These are phyloP conservation scores for Apantesis nais DNA, from an alignment of 2,888 invertebrate species.

Conservation along the genomic window DNA sequence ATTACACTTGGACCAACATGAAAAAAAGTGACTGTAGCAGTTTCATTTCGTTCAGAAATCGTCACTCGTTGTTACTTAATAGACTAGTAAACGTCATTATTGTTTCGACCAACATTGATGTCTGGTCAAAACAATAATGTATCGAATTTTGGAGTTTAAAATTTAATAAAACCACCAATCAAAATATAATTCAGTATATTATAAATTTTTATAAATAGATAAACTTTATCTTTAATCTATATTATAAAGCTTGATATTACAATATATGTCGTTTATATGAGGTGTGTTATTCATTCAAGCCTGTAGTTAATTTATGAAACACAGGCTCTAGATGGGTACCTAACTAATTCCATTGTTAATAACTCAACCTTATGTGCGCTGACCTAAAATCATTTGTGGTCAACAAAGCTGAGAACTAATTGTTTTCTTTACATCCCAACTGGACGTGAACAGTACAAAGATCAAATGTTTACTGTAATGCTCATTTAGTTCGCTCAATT, in stretches of 20 bases:
- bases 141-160: neutral
- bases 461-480: constrained; percentile 45
- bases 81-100: neutral
- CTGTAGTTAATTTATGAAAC: neutral
- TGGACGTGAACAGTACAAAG: constrained; percentile 24
- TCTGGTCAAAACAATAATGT: neutral
- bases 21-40: neutral
- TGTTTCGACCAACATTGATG: neutral
- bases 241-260: neutral
- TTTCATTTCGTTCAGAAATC: neutral
- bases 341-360: neutral
- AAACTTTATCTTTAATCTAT: neutral
- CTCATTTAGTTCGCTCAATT: constrained; percentile 49
- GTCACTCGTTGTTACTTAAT: neutral
- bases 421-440: constrained; percentile 38
- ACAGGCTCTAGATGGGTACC: neutral
- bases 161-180: neutral
- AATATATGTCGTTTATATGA: neutral
- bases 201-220: neutral
- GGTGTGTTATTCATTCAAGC: neutral
- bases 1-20: neutral
- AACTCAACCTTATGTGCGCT: neutral
- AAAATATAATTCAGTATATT: neutral
- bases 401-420: constrained; percentile 10
- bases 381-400: neutral